Percentiles rank a stretch among this genome's conserved stretches.
These are phyloP conservation scores for Acestrorhynchus altus DNA, from an alignment of 2,797 vertebrate species.

Conservation along the genomic window DNA sequence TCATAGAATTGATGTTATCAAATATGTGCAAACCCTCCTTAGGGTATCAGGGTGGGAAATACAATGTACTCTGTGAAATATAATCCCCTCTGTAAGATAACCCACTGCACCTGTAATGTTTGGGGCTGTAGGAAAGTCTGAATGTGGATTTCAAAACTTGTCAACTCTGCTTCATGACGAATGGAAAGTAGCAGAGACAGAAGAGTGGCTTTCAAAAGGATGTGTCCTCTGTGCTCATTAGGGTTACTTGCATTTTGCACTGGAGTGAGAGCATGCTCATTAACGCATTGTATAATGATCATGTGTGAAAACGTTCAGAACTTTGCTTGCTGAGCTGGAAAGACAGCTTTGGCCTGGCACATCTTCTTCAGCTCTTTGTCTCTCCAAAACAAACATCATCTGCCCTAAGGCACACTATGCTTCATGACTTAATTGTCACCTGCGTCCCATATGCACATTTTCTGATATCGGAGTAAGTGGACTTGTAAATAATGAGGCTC, in stretches of 20 bases:
- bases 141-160: not conserved
- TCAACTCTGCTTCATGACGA: not conserved
- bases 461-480: not conserved
- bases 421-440: slow-evolving; percentile 8
- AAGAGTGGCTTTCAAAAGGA: not conserved
- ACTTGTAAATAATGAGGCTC: slow-evolving; percentile 13
- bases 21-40: not conserved
- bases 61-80: slow-evolving; percentile 18
- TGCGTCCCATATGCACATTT: not conserved
- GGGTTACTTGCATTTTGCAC: not conserved
- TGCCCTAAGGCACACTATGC: not conserved
- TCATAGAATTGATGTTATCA: not conserved
- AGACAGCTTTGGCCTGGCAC: not conserved
- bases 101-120: not conserved
- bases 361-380: not conserved
- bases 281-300: not conserved
- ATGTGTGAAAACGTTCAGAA: not conserved
- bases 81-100: slow-evolving; percentile 26
- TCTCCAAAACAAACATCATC: slow-evolving; percentile 6
- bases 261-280: not conserved
- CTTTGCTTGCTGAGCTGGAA: slow-evolving; percentile 14
- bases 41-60: slow-evolving; percentile 20
- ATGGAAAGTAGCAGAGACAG: not conserved
- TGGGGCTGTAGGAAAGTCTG: not conserved
- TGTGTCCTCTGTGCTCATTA: not conserved